Evolutionary conservation across 2,888 invertebrate species (phyloP), one percentile per base, ranked within the genome.

Genomic region (Lepidochitona cinerea): DNA sequence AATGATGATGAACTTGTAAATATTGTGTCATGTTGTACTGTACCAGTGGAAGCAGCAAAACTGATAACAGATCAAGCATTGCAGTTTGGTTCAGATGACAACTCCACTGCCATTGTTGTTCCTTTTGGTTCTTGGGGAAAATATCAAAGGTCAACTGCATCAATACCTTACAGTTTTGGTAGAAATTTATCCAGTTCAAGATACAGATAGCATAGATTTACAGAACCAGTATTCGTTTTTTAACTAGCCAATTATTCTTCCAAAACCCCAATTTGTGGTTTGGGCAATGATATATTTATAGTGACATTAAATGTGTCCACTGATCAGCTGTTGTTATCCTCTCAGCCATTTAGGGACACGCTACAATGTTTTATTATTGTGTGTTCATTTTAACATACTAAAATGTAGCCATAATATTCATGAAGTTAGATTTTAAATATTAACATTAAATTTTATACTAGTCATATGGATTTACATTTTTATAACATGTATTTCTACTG

Each of bases 91-190:
- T 91, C 92, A 2, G 92, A 92, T 75, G 92, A 92, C 85, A 92
- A 92, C 83, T 87, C 90, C 41, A 92, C 92, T 1, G 91, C 90
- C 33, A 79, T 92, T 18, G 88, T 92, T 18, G 84, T 92, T 6
- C 92, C 92, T 4, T 90, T 92, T 75, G 92, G 92, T 7, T 91
- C 92, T 0, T 92, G 92, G 92, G 92, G 92, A 35, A 91, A 91
- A 79, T 90, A 84, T 77, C 83, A 82, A n/a, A 79, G 76, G 18
- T 77, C 84, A 1, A 77, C 83, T 2, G 73, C 80, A 14, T 79
- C 81, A 18, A 82, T 87, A 14, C 84, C 82, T 1, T 86, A 85
- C 74, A 84, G 84, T 68, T 86, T 87, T 81, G 86, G 88, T 0
- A 71, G 86, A 23, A 83, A 82, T 68, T 75, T 87, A 37, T 79